phyloP scores from a whole-genome alignment of 35 echinoderm and acorn worm species.

The Ptychodera flava region DNA sequence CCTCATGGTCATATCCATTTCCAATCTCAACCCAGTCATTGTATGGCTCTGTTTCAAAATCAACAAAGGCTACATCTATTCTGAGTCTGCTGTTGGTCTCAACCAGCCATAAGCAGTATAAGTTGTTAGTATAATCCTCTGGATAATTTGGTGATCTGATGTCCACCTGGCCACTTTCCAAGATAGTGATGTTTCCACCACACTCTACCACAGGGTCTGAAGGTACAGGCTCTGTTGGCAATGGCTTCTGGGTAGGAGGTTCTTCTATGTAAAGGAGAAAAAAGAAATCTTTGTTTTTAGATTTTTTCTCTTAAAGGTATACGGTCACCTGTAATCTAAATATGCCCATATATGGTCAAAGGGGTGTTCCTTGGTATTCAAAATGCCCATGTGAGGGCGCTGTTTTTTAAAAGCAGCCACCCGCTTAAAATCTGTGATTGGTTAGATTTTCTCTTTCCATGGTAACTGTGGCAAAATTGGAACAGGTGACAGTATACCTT shows the following conservation, averaged over 20 bases:
- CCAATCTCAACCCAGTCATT: neutral
- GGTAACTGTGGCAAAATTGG: no score
- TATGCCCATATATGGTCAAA: no score
- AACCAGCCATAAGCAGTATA: conserved; percentile 74
- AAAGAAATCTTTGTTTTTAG: no score
- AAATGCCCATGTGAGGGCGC: no score
- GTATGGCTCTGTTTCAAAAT: conserved; percentile 42
- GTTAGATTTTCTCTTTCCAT: no score
- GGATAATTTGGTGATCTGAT: conserved; percentile 64
- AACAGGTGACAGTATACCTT: no score
- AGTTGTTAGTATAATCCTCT: conserved; percentile 63
- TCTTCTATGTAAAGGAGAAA: neutral
- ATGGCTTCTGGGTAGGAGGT: neutral
- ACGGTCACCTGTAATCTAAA: no score
- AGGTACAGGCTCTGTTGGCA: neutral
- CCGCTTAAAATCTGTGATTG: no score
- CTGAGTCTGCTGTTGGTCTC: conserved; percentile 33
- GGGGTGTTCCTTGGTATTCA: no score
- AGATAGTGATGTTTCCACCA: neutral
- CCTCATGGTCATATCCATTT: neutral
- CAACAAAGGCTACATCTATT: conserved; percentile 46
- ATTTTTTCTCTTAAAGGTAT: no score
- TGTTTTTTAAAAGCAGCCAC: no score
- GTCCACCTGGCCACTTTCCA: neutral
- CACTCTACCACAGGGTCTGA: neutral